phyloP scores from a whole-genome alignment of 1,140 invertebrate genomes.

The Musca domestica region DNA sequence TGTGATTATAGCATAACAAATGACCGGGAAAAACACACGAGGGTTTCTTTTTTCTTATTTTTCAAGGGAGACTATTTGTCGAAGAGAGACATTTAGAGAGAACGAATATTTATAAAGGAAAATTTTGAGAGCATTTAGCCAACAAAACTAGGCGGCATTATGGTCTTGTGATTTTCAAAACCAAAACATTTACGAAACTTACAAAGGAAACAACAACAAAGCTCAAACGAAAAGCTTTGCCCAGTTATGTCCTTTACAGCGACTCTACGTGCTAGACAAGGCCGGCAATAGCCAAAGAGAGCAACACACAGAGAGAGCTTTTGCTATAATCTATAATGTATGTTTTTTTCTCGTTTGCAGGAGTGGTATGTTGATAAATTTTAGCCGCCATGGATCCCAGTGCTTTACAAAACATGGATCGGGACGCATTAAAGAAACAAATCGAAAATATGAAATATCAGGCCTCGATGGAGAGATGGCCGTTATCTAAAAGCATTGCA shows the following conservation, averaged over 20 bases:
- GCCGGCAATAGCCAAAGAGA: background rate
- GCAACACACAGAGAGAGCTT: background rate
- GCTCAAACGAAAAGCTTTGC: too few relatives aligned
- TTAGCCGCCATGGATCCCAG: constrained; percentile 77
- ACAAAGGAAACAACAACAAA: background rate
- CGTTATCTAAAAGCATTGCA: constrained; percentile 87
- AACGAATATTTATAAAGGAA: background rate
- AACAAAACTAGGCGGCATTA: background rate
- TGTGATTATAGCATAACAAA: constrained; percentile 15
- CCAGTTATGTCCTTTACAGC: too few relatives aligned
- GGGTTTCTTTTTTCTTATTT: background rate
- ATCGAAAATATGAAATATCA: constrained; percentile 97
- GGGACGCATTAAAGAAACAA: constrained; percentile 94
- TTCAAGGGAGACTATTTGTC: too few relatives aligned
- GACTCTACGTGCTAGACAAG: too few relatives aligned
- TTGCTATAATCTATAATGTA: background rate
- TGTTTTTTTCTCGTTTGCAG: constrained; percentile 38
- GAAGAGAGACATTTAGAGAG: background rate
- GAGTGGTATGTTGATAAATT: constrained; percentile 55
- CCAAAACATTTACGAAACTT: background rate
- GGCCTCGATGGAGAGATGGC: constrained; percentile 93
- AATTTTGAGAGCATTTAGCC: background rate
- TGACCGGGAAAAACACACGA: constrained; percentile 7
- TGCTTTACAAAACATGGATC: constrained; percentile 91
- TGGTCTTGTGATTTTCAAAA: background rate